Evolutionary conservation across 2,888 invertebrate species (phyloP), one percentile per base, ranked within the genome.

Genomic region (Hydroisotoma schaefferi): DNA sequence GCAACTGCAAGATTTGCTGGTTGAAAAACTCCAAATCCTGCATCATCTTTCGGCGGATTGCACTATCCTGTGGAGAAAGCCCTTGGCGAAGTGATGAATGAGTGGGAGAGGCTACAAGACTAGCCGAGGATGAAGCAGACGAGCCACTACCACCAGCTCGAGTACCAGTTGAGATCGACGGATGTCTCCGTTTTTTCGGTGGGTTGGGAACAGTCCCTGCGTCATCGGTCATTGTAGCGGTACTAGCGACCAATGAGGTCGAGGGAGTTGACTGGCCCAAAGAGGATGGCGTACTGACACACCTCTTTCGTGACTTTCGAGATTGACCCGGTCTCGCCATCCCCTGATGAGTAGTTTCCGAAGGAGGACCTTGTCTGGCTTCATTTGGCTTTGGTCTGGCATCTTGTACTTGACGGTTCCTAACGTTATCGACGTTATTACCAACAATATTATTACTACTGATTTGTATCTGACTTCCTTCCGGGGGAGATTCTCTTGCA

Each of bases 131-230:
- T n/a, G 40, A 15, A 40, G 8, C 40, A 40, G 40, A 15, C 15
- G 40, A 15, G n/a, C n/a, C 5, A 15, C n/a, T 15, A 40, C n/a
- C 40, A 5, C 40, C n/a, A 15, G 38, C 6, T 46, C 55, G 22
- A 55, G 60, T 43, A 56, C 61, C 38, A 51, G 60, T 40, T 59
- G 65, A 63, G 61, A 59, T 59, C 59, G 65, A 65, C 51, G 61
- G 59, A 57, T 66, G 59, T 56, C 67, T 63, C 55, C 69, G 67
- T 58, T 67, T 67, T 62, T 67, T 69, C 63, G 69, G 69, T 69
- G 69, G 69, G 66, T 47, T 65, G 15, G 38, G 18, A 29, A n/a
- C n/a, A n/a, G 57, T 37, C 38, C 55, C 57, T 44, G 54, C 57
- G 27, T 18, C 44, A 46, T 18, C n/a, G 20, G 40, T 40, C 8